These are phyloP conservation scores for Saccostrea cuccullata DNA, from an alignment of 1,140 invertebrate species.

Conservation along the genomic window DNA sequence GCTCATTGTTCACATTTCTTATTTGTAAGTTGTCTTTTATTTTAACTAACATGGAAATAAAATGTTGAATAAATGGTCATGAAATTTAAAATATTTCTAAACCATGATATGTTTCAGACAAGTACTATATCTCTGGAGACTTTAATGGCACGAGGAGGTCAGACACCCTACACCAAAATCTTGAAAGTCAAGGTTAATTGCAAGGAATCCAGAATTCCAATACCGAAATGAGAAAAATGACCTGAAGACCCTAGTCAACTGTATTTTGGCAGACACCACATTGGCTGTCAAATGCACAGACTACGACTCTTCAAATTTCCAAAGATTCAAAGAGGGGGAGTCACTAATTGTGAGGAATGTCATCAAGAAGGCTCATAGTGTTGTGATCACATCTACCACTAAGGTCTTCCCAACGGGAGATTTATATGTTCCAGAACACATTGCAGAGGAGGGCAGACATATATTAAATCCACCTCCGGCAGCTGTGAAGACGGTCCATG, in stretches of 20 bases:
- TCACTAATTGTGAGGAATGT: constrained; percentile 8
- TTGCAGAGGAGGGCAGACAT: background rate
- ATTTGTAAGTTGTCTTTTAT: too few species aligned
- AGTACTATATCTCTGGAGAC: background rate
- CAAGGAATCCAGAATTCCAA: background rate
- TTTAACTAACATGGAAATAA: too few species aligned
- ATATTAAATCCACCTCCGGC: constrained; percentile 27
- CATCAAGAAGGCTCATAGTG: background rate
- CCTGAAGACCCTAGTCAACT: background rate
- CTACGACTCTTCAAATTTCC: constrained; percentile 15
- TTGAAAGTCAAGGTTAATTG: background rate
- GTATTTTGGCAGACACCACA: background rate
- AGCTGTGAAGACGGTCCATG: background rate
- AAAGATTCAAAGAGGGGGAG: background rate
- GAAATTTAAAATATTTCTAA: background rate
- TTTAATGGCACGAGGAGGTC: background rate
- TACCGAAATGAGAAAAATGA: constrained; percentile 15
- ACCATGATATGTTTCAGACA: background rate
- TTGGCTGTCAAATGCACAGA: background rate
- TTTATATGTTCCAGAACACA: background rate
- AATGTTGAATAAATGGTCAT: too few species aligned
- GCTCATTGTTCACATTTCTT: background rate
- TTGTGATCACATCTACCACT: background rate
- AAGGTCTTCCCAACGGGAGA: background rate
- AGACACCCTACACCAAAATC: background rate